Base-by-base conservation (phyloP, 2,888 invertebrate genomes). In the Dynastes tityus region DNA sequence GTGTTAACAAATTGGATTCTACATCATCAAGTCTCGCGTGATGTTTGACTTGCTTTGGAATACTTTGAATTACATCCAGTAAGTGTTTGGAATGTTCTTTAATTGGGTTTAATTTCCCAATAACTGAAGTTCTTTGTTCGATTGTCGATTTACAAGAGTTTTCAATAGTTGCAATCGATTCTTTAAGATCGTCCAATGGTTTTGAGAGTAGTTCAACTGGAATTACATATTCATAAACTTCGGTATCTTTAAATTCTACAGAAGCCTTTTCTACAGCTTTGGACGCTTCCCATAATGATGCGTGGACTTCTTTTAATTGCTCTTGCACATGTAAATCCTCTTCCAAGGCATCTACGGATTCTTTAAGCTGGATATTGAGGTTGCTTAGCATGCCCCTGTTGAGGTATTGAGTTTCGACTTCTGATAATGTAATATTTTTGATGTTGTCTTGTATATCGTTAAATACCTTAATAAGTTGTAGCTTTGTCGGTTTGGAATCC, bases 241-340 rank as follows among this genome's bases (percentile, higher is more conserved):
- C 49, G 22, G 53, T 55, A n/a, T 45, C 13, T 2, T n/a, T 22
- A 45, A 49, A 45, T 51, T 78, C 22, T 6, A n/a, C 45, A 5
- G 58, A 37, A 53, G 51, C 64, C 5, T 32, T 49, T 45, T 74
- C 45, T 37, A 63, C 27, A n/a, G 81, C 81, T 76, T 79, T 76
- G 6, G 76, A 63, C 37, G 81, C 13, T 22, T 63, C 68, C 1
- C 74, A 75, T 65, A 80, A 78, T 67, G 82, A 80, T 27, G 77
- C 27, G 75, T 83, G 79, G 5, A 80, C 37, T 63, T 81, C 61
- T 74, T 82, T 80, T 11, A 83, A 80, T 64, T 83, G 77, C 22
- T 27, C 53, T 16, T 73, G 53, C 27, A n/a, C n/a, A 6, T 45
- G 32, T 22, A 74, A 1, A 13, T 74, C 61, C 5, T 27, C 13